Base-by-base conservation (phyloP, 2,888 invertebrate species). In the Dimorphilus gyrociliatus region DNA sequence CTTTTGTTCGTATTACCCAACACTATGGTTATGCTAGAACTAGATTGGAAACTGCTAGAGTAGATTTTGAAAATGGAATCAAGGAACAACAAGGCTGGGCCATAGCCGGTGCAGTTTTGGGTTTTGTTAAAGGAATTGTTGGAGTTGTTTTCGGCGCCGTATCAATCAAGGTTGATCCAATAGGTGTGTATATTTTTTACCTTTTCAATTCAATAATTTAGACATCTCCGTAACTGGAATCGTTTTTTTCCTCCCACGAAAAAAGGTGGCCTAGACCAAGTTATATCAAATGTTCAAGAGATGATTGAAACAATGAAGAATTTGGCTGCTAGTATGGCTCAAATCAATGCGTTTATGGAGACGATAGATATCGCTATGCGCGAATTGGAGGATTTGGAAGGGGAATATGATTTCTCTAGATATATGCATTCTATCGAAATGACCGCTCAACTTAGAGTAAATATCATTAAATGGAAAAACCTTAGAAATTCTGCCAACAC, bases 301-400 rank as follows among this genome's bases (percentile, higher is more conserved):
- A 16, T 29, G 13, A 14, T 29, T 18, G 29, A 29, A 12, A 19
- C 19, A 19, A 29, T 29, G 29, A 21, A 29, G 16, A 29, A 29
- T 23, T 23, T 29, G 19, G 29, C 29, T 4, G 19, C 29, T 4
- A 23, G 21, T 23, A 29, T 29, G 29, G 2, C 21, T 3, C 16
- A 29, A 23, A 29, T 29, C 29, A 18, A 19, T 3, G 21, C 19
- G 19, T 15, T 29, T 10, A 29, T 29, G 29, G 29, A 29, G n/a
- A 12, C 23, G 10, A 23, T 23, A 4, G 29, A 29, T 10, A 23
- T 21, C 19, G 23, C 23, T 19, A 13, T 29, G n/a, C 13, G 23
- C 21, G 2, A 19, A 10, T 21, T 29, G 3, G 7, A 16, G 16
- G 13, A 21, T 2, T 19, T 23, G 3, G 29, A 29, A 16, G 29